A percentile compares a stretch with the other conserved stretches of the same genome.
phyloP scores from a whole-genome alignment of 2,113 vertebrate genomes.

The Arenaria interpres region DNA sequence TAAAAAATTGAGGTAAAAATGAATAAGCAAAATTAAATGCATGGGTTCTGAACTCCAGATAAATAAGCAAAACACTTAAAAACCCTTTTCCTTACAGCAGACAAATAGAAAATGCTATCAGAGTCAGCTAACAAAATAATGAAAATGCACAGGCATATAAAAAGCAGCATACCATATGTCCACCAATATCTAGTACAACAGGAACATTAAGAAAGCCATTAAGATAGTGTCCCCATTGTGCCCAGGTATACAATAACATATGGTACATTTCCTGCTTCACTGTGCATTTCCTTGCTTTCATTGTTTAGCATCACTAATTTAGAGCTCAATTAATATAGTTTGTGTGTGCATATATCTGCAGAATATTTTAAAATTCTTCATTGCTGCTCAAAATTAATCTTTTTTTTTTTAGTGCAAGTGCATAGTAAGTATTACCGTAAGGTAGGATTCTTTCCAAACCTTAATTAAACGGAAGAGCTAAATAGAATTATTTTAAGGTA shows the following conservation, averaged over 20 bases:
- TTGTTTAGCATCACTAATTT: slow-evolving; percentile 15
- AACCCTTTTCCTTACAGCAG: not conserved
- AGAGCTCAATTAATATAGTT: slow-evolving; percentile 2
- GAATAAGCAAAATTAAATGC: not conserved
- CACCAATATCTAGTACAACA: not conserved
- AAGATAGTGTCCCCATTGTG: not conserved
- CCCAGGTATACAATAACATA: slow-evolving; percentile 48
- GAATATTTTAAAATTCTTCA: not conserved
- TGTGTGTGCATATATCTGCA: not conserved
- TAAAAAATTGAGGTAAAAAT: not conserved
- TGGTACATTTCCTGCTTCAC: slow-evolving; percentile 52
- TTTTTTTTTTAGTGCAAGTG: not conserved
- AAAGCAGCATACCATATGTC: slow-evolving; percentile 51
- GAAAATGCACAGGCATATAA: slow-evolving; percentile 8
- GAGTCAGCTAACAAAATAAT: not conserved
- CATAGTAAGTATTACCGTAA: not conserved
- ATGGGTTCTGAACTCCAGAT: not conserved
- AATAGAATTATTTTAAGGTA: not conserved
- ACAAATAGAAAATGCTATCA: not conserved
- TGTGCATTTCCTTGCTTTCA: slow-evolving; percentile 7
- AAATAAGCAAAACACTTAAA: not conserved
- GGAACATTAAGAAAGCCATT: slow-evolving; percentile 53
- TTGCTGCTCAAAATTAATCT: not conserved
- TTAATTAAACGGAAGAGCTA: not conserved
- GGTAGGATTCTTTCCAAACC: not conserved